Evolutionary conservation across 1,140 invertebrate species (phyloP).

Genomic region (Antheraea pernyi): DNA sequence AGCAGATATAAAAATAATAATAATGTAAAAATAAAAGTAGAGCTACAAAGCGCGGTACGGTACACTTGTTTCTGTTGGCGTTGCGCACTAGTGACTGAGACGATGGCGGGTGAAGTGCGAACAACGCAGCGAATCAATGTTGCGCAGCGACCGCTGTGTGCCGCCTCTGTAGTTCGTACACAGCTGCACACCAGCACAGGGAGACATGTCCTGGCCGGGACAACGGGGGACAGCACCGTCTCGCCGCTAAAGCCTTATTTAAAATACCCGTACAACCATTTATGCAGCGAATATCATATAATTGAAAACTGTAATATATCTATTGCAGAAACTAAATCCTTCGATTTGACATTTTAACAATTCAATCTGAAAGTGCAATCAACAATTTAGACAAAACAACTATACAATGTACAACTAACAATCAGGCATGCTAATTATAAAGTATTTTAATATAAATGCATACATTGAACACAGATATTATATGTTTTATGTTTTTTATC

Average conservation of each 20-base stretch:
- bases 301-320: neutral
- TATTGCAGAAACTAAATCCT: too few species aligned
- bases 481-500: too few species aligned
- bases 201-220: constrained; percentile 30
- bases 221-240: constrained; percentile 44
- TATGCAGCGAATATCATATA: neutral
- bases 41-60: constrained; percentile 38
- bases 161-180: constrained; percentile 24
- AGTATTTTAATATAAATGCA: too few species aligned
- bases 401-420: too few species aligned
- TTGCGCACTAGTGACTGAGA: constrained; percentile 75
- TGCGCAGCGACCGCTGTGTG: constrained; percentile 49
- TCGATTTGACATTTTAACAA: too few species aligned
- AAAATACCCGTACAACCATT: neutral
- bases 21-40: constrained; percentile 65
- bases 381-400: too few species aligned
- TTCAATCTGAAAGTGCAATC: too few species aligned
- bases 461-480: too few species aligned
- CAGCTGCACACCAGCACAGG: constrained; percentile 41
- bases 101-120: constrained; percentile 40
- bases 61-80: constrained; percentile 65
- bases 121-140: constrained; percentile 72
- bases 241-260: constrained; percentile 29
- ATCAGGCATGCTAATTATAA: too few species aligned
- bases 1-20: constrained; percentile 56